A percentile compares a stretch with the other conserved stretches of the same genome.
Evolutionary conservation across 2,888 invertebrate genomes (phyloP).

Genomic region (Arenicola marina): DNA sequence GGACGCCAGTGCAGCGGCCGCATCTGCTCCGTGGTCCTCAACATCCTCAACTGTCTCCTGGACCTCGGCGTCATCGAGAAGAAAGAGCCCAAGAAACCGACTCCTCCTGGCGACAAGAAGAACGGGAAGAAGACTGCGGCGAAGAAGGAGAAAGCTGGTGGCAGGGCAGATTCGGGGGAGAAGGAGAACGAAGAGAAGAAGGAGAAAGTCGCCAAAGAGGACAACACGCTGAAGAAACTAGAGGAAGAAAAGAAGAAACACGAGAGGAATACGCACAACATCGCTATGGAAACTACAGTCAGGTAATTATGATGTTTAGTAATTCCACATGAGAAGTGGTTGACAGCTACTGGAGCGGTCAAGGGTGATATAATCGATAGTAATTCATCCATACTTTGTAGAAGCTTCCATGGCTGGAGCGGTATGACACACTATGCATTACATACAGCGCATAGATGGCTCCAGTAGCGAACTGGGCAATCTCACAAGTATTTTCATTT

Average conservation of each 20-base stretch:
- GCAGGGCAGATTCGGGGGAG: neutral
- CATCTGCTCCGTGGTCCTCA: conserved; percentile 90
- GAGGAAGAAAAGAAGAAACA: conserved; percentile 10
- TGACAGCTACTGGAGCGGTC: too few relatives aligned
- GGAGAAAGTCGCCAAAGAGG: neutral
- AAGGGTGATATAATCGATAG: too few relatives aligned
- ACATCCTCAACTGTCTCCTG: conserved; percentile 87
- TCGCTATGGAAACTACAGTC: conserved; percentile 70
- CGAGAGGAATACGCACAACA: conserved; percentile 8
- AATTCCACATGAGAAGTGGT: neutral
- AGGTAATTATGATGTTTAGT: conserved; percentile 48
- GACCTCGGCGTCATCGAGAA: conserved; percentile 76
- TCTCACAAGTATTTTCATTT: too few relatives aligned
- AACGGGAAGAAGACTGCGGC: too few relatives aligned
- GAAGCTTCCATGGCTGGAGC: too few relatives aligned
- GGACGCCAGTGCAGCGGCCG: conserved; percentile 71
- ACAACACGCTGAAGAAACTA: conserved; percentile 5
- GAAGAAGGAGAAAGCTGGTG: neutral
- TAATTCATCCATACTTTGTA: too few relatives aligned
- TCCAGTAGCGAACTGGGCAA: too few relatives aligned
- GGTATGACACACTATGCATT: too few relatives aligned
- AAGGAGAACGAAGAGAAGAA: neutral
- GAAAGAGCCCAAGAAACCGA: neutral
- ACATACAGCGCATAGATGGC: too few relatives aligned
- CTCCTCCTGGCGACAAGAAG: too few relatives aligned